Base-by-base conservation (phyloP, 2,888 invertebrate species). In the Meganola albula region DNA sequence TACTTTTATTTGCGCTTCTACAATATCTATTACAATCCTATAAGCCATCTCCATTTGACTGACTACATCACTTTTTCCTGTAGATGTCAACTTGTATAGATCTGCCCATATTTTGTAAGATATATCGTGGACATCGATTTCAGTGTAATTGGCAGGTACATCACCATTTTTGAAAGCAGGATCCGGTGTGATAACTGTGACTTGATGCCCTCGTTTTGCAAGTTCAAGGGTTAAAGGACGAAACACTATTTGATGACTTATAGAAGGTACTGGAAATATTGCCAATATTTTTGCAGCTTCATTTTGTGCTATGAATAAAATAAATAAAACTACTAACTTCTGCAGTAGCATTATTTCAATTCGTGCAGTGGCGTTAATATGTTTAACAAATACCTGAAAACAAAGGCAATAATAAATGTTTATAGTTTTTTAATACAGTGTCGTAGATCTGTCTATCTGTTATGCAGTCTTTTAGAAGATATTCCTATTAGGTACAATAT, bases 191-290 rank as follows among this genome's bases (percentile, higher is more conserved):
- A 75, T 33, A 0, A 77, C 51, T 0, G 63, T 61, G 0, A 84
- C 37, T 27, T 80, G 58, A 39, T 86, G 84, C 1, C 83, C 83
- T 10, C 64, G 51, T 26, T 40, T 53, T 1, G 59, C 62, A 13
- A 84, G 37, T 13, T 68, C 71, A 10, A 63, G 48, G 10, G 65
- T 60, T 1, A 82, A 32, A 13, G 58, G 52, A 13, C 58, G 71
- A 64, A 58, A 56, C 4, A 27, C 33, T 1, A 32, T 11, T 12
- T 60, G 46, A 24, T 50, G 47, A 6, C 46, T 57, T n/a, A 44
- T 38, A 1, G 28, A 18, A 1, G 43, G 12, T 1, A 43, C 27
- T 9, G 58, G 58, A 3, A 67, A 48, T 0, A 64, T 63, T 37
- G 70, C 69, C 1, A 73, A 44, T 13, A 73, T 66, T 0, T 54